Conservation (phyloP, 2,113 vertebrate genomes). For the Tauraco erythrolophus region DNA sequence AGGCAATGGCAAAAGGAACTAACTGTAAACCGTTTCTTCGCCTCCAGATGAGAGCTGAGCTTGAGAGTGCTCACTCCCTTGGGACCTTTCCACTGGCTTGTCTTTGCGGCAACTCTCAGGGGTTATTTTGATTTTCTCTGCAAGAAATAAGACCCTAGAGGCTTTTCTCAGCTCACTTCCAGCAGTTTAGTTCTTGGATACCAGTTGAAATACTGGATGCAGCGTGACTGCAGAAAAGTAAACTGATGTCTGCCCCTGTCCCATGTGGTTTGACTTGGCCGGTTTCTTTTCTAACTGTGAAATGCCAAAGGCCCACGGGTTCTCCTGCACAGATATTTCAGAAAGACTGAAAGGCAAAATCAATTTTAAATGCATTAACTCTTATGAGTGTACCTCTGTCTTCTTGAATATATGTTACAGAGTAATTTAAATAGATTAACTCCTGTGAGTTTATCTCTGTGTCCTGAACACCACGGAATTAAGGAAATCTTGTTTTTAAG, state of each 20-base stretch:
- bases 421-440: background rate
- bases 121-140: background rate
- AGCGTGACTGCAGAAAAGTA: background rate
- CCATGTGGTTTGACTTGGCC: background rate
- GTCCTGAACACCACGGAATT: background rate
- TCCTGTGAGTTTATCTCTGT: background rate
- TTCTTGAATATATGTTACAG: background rate
- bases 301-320: background rate
- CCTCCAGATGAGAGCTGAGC: background rate
- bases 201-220: background rate
- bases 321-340: background rate
- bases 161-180: background rate
- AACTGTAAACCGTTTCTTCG: background rate
- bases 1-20: background rate
- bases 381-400: background rate
- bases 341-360: background rate
- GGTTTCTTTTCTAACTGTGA: background rate
- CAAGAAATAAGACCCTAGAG: background rate
- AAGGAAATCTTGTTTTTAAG: background rate
- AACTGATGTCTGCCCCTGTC: background rate
- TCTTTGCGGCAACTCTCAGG: background rate
- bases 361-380: slow-evolving; percentile 16
- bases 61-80: background rate
- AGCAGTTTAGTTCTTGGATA: background rate
- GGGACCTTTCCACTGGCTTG: background rate